These are phyloP conservation scores for Nematolebias whitei DNA, from an alignment of 2,113 vertebrate species.

Conservation along the genomic window DNA sequence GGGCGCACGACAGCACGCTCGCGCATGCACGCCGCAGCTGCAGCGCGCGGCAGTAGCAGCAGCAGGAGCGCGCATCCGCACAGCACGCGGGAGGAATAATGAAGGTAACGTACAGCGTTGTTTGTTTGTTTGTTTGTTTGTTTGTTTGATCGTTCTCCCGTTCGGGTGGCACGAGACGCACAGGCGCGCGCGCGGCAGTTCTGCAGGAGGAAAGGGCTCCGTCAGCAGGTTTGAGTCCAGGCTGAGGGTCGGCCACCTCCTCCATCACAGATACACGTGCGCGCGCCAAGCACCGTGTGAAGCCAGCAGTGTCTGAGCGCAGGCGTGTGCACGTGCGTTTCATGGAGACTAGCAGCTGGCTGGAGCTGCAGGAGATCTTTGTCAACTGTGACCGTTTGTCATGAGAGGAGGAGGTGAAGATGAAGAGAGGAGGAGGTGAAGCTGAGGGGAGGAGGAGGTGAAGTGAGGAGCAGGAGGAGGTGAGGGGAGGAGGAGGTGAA, in stretches of 20 bases:
- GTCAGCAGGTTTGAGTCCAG: conserved; percentile 64
- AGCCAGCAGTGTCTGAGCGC: conserved; percentile 16
- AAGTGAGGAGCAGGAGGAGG: too few species aligned
- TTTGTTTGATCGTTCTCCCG: neutral
- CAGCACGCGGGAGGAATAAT: conserved; percentile 45
- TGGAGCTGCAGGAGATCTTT: conserved; percentile 51
- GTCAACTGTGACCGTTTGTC: conserved; percentile 30
- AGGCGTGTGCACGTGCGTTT: conserved; percentile 22
- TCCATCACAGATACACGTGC: conserved; percentile 14
- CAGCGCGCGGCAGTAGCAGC: conserved; percentile 33
- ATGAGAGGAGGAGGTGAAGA: conserved; percentile 20
- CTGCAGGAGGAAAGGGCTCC: conserved; percentile 53
- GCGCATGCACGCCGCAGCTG: conserved; percentile 30
- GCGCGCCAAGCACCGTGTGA: conserved; percentile 19
- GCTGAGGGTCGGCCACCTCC: conserved; percentile 14
- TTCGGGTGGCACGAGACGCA: conserved; percentile 6
- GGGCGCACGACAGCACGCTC: conserved; percentile 19
- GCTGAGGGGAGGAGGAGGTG: conserved; percentile 15
- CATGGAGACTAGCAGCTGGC: conserved; percentile 23
- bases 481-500: neutral
- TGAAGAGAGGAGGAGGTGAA: conserved; percentile 1
- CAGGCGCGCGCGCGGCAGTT: conserved; percentile 4
- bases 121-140: neutral
- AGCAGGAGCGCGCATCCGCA: conserved; percentile 37
- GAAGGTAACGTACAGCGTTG: conserved; percentile 52